phyloP scores from a whole-genome alignment of 2,113 vertebrate genomes.

The Thryonomys swinderianus region DNA sequence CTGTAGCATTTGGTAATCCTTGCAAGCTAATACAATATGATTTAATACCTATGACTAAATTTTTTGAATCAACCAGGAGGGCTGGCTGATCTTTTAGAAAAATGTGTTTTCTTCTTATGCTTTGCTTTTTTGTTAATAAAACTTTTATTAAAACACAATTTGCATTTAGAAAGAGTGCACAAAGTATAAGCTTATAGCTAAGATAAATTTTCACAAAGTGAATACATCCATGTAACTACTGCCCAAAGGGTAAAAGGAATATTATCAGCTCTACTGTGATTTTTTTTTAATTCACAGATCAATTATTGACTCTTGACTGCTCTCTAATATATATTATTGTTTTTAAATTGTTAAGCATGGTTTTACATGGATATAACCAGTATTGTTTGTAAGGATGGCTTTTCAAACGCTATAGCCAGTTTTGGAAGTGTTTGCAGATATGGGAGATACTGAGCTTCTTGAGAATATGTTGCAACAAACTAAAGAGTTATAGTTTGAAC shows the following conservation, averaged over 20 bases:
- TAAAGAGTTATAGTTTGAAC: background rate
- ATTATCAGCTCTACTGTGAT: background rate
- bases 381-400: background rate
- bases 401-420: background rate
- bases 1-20: background rate
- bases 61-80: background rate
- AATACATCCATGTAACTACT: background rate
- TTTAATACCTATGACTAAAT: slow-evolving; percentile 23
- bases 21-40: background rate
- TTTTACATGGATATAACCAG: background rate
- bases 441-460: slow-evolving; percentile 20
- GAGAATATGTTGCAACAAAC: slow-evolving; percentile 2
- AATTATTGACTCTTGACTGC: background rate
- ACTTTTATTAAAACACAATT: background rate
- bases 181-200: background rate
- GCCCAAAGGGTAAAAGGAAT: slow-evolving; percentile 1
- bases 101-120: background rate
- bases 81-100: background rate
- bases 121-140: slow-evolving; percentile 45
- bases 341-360: background rate
- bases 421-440: background rate
- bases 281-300: background rate
- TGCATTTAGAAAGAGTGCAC: background rate
- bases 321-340: background rate
- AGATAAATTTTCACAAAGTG: slow-evolving; percentile 13